Evolutionary conservation across 2,113 vertebrate genomes (phyloP).

Genomic region (Oreochromis niloticus): DNA sequence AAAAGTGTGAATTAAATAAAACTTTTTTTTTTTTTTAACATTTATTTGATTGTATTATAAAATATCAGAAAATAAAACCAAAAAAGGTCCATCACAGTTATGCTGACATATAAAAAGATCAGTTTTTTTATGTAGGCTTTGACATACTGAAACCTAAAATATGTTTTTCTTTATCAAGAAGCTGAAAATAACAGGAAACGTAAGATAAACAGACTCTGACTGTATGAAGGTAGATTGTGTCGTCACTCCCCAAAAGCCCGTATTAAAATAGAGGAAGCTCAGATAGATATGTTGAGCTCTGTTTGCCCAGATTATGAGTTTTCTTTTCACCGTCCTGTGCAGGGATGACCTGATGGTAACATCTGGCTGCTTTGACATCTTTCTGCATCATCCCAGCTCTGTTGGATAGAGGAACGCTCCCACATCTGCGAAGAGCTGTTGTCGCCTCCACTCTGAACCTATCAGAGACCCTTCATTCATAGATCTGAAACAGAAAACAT

Average conservation of each 20-base stretch:
- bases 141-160: not conserved
- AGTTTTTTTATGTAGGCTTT: not conserved
- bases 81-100: not conserved
- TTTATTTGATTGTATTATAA: not conserved
- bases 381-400: constrained; percentile 14
- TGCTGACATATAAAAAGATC: not conserved
- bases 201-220: not conserved
- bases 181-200: not conserved
- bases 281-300: not conserved
- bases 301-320: not conserved
- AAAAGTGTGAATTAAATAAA: not conserved
- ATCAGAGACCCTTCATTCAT: not conserved
- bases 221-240: not conserved
- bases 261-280: not conserved
- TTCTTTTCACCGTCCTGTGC: not conserved
- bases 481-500: not conserved
- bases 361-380: not conserved
- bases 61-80: not conserved
- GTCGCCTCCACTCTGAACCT: not conserved
- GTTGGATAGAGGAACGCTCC: not conserved
- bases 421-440: not conserved
- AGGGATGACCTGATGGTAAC: constrained; percentile 44
- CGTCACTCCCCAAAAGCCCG: not conserved
- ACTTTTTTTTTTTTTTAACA: not conserved
- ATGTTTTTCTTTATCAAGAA: not conserved